Base-by-base conservation (phyloP, 2,888 invertebrate genomes). In the Dicyrtomina minuta region DNA sequence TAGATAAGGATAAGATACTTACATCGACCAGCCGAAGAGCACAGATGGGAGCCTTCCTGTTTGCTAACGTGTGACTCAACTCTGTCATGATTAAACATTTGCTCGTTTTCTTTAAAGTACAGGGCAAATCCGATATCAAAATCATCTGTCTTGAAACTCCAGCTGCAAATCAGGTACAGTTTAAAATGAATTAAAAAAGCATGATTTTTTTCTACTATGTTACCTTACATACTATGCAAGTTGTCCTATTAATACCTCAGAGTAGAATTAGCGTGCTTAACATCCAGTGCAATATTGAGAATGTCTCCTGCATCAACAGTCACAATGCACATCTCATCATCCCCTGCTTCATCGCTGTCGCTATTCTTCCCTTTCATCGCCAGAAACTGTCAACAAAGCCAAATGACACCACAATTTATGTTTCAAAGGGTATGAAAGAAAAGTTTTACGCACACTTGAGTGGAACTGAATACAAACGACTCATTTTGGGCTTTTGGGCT, bases 11-110 rank as follows among this genome's bases (percentile, higher is more conserved):
- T 8, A n/a, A 12, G 20, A 62, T 12, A 58, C 65, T 71, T 72
- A 77, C 77, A 77, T 71, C 72, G 71, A 60, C 77, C 77, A 44
- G 71, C 22, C 27, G 64, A 64, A 17, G 65, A 12, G 51, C 75
- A 77, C 0, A 65, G 17, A 10, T 68, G 51, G 2, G 56, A 55
- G 12, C 77, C 77, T n/a, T 62, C 60, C 51, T 76, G 73, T 41
- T 72, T 70, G n/a, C 46, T 56, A 1, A 70, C 44, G 53, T 75
- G 73, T 6, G 75, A 71, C 33, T 75, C 71, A 0, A 75, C 64
- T 39, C 76, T 41, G 20, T 72, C 69, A 33, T 72, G 71, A 26
- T 70, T 70, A 8, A 73, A 70, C 39, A 72, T 22, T 55, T 60
- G 41, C 4, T 69, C 70, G 0, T 49, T 46, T n/a, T 64, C 62